Base-by-base conservation (phyloP, 1,140 invertebrate genomes). In the Cyrtorhinus lividipennis region DNA sequence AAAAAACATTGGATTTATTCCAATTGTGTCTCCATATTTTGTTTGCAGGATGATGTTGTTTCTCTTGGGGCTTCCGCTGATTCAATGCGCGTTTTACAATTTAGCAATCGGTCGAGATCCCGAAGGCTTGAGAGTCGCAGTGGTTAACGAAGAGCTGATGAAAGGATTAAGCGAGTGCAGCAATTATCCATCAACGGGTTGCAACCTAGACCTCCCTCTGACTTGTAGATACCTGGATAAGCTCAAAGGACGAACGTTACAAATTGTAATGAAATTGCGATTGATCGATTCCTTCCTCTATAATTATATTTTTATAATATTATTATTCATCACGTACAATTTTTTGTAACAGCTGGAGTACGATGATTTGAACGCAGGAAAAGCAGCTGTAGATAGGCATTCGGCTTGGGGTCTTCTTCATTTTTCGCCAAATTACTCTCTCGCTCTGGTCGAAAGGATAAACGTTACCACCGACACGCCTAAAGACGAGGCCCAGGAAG, bases 1-100 rank as follows among this genome's bases (percentile, higher is more conserved):
- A 2, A 62, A 48, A 12, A 62, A n/a, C 23, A 25, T 38, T 8
- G 24, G 2, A 62, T 48, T 62, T 20, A 10, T 30, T 61, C 18
- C 25, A 48, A n/a, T n/a, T n/a, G n/a, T n/a, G n/a, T n/a, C n/a
- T n/a, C n/a, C n/a, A n/a, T n/a, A n/a, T n/a, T n/a, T n/a, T n/a
- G n/a, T n/a, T n/a, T n/a, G n/a, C n/a, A 90, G 87, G 3, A 81
- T 92, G 61, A 84, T 94, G 78, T 70, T 87, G 24, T 95, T 96
- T 73, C 87, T 95, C 68, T 85, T 95, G 64, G 85, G 88, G 24
- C 76, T 98, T 56, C 94, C 94, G 0, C 82, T 92, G 0, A 82
- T 90, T 27, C 92, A 97, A 78, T 93, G 95, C 65, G 79, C 94
- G 24, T 76, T 98, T 13, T 98, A 96, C 76, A 96, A 93, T 74